Base-by-base conservation (phyloP, 1,140 invertebrate genomes). In the Ectropis grisescens region DNA sequence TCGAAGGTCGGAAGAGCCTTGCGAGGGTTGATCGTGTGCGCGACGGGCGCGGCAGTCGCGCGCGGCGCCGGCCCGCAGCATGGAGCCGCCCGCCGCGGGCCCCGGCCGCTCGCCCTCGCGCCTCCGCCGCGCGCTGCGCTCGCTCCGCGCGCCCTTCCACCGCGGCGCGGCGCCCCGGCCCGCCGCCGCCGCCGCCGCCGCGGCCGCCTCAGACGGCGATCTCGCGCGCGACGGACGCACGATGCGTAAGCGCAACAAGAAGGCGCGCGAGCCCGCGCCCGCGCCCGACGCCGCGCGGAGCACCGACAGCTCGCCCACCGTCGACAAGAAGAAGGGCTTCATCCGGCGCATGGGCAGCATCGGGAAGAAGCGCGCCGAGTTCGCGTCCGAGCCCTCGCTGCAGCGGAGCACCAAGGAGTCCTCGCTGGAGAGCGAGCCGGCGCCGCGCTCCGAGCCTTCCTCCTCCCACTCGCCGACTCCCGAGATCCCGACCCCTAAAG, bases 241-340 rank as follows among this genome's bases (percentile, higher is more conserved):
- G 55, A 80, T 75, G 71, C 75, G 71, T 46, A 80, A 74, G 54
- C 70, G 70, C 41, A 70, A 64, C 41, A 80, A 76, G 51, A 80
- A 75, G 45, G 41, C 52, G 32, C 68, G 68, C 37, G 44, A 47
- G 15, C n/a, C n/a, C n/a, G 49, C 61, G 33, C 48, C 24, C 6
- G 24, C 52, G 14, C 46, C 45, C 46, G 65, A 68, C 33, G 61
- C 59, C 10, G 66, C 74, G 24, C 62, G 55, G 11, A 67, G 66
- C 37, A 61, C 65, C 30, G 69, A 68, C 47, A 60, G 59, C 33
- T 69, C 68, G 37, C 62, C 69, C 29, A 42, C 47, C 34, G 47
- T 51, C 36, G 64, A 62, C 13, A 70, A 72, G 36, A 64, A 61
- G 48, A 69, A 75, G 37, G 33, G 61, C 22, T 48, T 70, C 11